phyloP scores from a whole-genome alignment of 2,888 invertebrate genomes.

The Cacoxenus indagator region DNA sequence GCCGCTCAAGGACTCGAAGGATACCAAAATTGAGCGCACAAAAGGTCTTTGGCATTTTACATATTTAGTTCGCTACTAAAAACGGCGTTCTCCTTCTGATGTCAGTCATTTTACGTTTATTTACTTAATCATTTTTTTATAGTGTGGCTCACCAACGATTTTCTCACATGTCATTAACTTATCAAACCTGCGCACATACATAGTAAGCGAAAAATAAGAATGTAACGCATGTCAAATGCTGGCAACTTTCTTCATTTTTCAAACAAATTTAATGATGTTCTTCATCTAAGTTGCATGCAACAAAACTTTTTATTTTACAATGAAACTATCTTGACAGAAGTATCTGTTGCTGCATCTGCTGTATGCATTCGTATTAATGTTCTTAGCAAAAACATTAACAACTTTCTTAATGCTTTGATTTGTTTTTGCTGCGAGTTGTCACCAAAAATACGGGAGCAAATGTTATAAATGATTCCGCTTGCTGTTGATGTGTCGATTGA shows the following conservation, averaged over 20 bases:
- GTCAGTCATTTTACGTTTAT: not conserved
- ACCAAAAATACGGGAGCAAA: conserved; percentile 35
- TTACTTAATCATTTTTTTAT: not conserved
- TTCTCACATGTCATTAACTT: conserved; percentile 24
- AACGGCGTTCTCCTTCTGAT: not conserved
- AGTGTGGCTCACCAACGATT: not conserved
- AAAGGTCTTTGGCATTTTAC: conserved; percentile 17
- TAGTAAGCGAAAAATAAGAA: not conserved
- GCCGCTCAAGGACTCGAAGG: not conserved
- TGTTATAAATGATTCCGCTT: conserved; percentile 40
- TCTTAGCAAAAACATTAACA: conserved; percentile 10
- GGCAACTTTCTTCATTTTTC: conserved; percentile 19
- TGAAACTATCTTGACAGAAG: not conserved
- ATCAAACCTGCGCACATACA: conserved; percentile 2
- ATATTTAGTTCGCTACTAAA: not conserved
- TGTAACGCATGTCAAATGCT: not conserved
- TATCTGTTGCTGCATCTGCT: not conserved
- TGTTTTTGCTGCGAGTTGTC: conserved; percentile 2
- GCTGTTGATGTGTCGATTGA: conserved; percentile 46
- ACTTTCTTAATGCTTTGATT: conserved; percentile 10
- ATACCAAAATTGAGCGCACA: not conserved
- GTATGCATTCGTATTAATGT: conserved; percentile 7
- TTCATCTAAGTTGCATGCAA: not conserved
- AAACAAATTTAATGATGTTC: conserved; percentile 12
- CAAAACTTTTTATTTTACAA: not conserved